Conservation (phyloP, 2,113 vertebrate genomes). For the Hippocampus mohnikei region DNA sequence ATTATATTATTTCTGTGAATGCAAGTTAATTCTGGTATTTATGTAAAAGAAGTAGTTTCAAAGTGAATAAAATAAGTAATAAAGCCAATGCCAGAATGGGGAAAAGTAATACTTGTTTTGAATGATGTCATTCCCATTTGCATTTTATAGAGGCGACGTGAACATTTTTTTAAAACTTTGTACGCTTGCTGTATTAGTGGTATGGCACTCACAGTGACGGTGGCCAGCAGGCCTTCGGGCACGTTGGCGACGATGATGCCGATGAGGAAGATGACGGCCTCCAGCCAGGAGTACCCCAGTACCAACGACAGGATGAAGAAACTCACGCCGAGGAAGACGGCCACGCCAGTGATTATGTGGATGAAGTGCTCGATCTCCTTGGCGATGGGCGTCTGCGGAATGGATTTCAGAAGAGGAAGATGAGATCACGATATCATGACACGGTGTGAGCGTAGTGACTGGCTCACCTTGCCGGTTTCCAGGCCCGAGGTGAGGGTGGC, state of each 20-base stretch:
- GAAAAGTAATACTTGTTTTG: no score
- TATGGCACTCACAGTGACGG: constrained; percentile 81
- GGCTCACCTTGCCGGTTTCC: constrained; percentile 77
- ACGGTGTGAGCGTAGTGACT: not conserved
- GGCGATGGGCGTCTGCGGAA: constrained; percentile 81
- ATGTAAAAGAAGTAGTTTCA: no score
- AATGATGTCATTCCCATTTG: no score
- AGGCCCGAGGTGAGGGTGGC: constrained; percentile 87
- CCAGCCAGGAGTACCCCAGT: constrained; percentile 84
- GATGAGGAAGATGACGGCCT: constrained; percentile 91
- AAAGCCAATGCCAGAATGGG: no score
- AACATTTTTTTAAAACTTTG: no score
- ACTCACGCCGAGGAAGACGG: constrained; percentile 82
- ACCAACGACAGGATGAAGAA: constrained; percentile 85
- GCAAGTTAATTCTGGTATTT: no score
- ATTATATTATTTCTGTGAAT: no score
- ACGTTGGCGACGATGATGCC: constrained; percentile 92
- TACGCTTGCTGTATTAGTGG: not conserved
- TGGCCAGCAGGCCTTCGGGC: constrained; percentile 87
- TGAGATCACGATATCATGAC: not conserved
- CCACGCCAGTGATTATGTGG: constrained; percentile 88
- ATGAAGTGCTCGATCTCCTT: constrained; percentile 92
- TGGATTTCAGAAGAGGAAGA: not conserved
- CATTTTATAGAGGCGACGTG: no score
- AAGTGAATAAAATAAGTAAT: no score